Percentiles rank a stretch among this genome's conserved stretches.
Evolutionary conservation across 30 jellyfish, hydroid and myxozoan species (phyloP).

Genomic region (Aurelia sp.): DNA sequence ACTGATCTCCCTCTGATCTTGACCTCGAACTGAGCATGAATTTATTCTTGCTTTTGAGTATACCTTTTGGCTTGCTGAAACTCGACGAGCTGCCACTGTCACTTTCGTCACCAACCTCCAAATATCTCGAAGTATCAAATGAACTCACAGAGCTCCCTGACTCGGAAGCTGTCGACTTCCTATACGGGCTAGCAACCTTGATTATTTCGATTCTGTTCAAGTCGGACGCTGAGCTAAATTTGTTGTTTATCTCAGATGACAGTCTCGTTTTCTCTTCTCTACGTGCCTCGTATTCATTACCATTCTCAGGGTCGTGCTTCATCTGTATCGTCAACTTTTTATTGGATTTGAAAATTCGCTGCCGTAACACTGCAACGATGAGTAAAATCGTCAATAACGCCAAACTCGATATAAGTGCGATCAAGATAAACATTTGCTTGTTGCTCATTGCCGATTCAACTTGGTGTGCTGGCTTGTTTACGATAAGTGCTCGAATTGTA

Average conservation of each 20-base stretch:
- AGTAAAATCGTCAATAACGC: conserved; percentile 51
- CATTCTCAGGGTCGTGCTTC: conserved; percentile 61
- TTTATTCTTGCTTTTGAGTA: conserved; percentile 48
- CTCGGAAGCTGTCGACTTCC: conserved; percentile 61
- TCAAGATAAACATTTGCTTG: conserved; percentile 56
- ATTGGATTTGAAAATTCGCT: conserved; percentile 49
- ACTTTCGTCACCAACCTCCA: conserved; percentile 74
- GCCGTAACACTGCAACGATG: conserved; percentile 53
- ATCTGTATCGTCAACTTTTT: conserved; percentile 47
- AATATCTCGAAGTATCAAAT: conserved; percentile 63
- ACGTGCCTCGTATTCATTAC: conserved; percentile 12
- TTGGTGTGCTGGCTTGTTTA: conserved; percentile 15
- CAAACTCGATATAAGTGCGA: conserved; percentile 50
- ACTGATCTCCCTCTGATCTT: conserved; percentile 57
- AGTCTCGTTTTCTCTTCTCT: conserved; percentile 13
- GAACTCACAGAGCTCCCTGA: conserved; percentile 61
- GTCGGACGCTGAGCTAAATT: conserved; percentile 38
- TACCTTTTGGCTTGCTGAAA: conserved; percentile 59
- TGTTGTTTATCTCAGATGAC: conserved; percentile 21
- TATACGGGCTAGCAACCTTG: conserved; percentile 36
- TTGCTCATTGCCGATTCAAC: conserved; percentile 22
- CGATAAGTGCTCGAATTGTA: conserved; percentile 29
- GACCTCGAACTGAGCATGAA: conserved; percentile 51
- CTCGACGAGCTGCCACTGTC: conserved; percentile 58
- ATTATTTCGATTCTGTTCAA: conserved; percentile 49